Base-by-base conservation (phyloP, 2,888 invertebrate genomes). In the Chamaedrilus cognettii region DNA sequence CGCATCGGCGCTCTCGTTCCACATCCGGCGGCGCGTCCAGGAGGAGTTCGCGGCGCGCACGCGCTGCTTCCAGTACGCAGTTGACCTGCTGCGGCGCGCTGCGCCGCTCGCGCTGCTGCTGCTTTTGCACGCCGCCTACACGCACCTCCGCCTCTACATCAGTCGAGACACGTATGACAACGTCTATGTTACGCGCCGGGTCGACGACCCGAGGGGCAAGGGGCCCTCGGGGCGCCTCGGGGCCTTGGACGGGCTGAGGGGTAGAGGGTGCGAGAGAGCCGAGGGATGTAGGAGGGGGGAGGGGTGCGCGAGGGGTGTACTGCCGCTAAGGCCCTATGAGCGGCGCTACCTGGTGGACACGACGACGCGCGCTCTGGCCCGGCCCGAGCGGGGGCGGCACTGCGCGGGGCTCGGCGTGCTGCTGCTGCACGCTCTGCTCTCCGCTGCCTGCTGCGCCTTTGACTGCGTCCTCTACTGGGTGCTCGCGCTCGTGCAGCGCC, bases 161-260 rank as follows among this genome's bases (percentile, higher is more conserved):
- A 72, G 73, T 15, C 74, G 75, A 61, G 78, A 78, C 63, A 74
- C 73, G 1, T 79, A 74, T 57, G 79, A 80, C 66, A 79, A 80
- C 63, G 66, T 75, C 30, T 80, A 79, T 69, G 75, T 80, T 55
- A 76, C 78, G 3, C 66, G 65, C 7, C 70, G 70, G 34, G n/a
- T n/a, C n/a, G n/a, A n/a, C n/a, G n/a, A n/a, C n/a, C n/a, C 78
- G 78, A 61, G 68, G 65, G 28, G 58, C 67, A 5, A 62, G 78
- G 23, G 79, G 79, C 58, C 64, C n/a, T 69, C 34, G 64, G 72
- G 51, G 62, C 71, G n/a, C 68, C 67, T 5, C 65, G 66, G 15
- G 30, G 67, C 2, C 72, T 74, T 63, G 71, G 31, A 65, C 15
- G 65, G 65, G 5, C 30, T 66, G 3, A 72, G 75, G 5, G 65